Evolutionary conservation across 2,888 invertebrate genomes (phyloP).

Genomic region (Argyra leucocephala): DNA sequence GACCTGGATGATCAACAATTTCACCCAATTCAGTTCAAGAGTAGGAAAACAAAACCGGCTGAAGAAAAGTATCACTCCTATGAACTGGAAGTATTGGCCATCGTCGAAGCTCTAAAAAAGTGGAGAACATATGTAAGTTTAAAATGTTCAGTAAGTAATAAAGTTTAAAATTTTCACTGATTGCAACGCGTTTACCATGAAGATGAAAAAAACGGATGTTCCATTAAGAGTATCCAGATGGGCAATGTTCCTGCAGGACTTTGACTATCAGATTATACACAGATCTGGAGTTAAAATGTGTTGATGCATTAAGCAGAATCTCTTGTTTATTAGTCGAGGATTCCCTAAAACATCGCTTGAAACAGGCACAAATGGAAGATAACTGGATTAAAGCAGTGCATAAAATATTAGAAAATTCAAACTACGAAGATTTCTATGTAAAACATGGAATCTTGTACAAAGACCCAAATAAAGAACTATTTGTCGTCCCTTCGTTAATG

Average conservation of each 20-base stretch:
- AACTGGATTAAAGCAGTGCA: conserved; percentile 18
- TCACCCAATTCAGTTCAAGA: conserved; percentile 17
- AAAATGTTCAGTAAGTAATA: too few relatives aligned
- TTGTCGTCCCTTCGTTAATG: conserved; percentile 34
- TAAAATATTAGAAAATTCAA: conserved; percentile 18
- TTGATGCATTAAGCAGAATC: conserved; percentile 22
- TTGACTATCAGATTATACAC: conserved; percentile 21
- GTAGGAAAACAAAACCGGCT: conserved; percentile 20
- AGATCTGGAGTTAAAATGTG: conserved; percentile 20
- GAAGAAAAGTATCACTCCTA: conserved; percentile 30
- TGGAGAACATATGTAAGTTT: conserved; percentile 29
- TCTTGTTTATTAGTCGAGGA: conserved; percentile 15
- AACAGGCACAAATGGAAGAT: conserved; percentile 11
- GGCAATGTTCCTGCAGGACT: conserved; percentile 19
- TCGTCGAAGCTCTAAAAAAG: conserved; percentile 19
- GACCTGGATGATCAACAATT: conserved; percentile 11
- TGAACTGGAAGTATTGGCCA: conserved; percentile 23
- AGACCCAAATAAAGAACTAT: conserved; percentile 19
- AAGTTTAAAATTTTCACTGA: conserved; percentile 31
- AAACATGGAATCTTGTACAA: conserved; percentile 21
- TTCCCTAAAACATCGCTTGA: conserved; percentile 12
- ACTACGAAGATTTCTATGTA: conserved; percentile 17
- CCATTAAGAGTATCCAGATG: conserved; percentile 17
- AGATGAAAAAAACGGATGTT: conserved; percentile 28
- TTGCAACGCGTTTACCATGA: conserved; percentile 30